phyloP scores from a whole-genome alignment of 2,888 invertebrate genomes.

The Matsumyia berberina region DNA sequence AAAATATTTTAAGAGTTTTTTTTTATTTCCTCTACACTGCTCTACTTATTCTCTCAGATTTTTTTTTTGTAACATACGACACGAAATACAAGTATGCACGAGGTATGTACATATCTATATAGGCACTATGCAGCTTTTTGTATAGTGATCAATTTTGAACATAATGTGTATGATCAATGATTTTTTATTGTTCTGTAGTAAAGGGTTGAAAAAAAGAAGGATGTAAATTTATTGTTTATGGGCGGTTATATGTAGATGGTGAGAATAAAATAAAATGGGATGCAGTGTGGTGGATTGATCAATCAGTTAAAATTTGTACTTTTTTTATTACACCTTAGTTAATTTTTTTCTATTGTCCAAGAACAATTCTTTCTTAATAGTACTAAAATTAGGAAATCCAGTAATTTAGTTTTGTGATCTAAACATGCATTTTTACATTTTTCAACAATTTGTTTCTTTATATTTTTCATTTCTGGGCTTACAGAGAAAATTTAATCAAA shows the following conservation, averaged over 20 bases:
- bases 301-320: too few species aligned
- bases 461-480: not conserved
- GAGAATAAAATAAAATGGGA: too few species aligned
- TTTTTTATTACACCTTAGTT: not conserved
- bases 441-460: not conserved
- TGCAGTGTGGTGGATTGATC: too few species aligned
- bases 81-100: not conserved
- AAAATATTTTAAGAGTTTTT: too few species aligned
- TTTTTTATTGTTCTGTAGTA: too few species aligned
- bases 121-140: not conserved
- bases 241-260: too few species aligned
- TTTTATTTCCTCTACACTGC: too few species aligned
- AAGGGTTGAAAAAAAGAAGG: too few species aligned
- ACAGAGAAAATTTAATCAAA: not conserved
- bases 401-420: not conserved
- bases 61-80: not conserved
- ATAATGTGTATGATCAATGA: not conserved
- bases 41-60: too few species aligned
- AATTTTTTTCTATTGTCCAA: slow-evolving; percentile 4
- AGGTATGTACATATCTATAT: too few species aligned
- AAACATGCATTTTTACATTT: slow-evolving; percentile 6
- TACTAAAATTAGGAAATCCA: not conserved
- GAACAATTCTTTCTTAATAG: not conserved
- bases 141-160: too few species aligned
- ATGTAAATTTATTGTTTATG: too few species aligned